These are phyloP conservation scores for Diplodus sargus DNA, from an alignment of 2,797 vertebrate genomes.

Conservation along the genomic window DNA sequence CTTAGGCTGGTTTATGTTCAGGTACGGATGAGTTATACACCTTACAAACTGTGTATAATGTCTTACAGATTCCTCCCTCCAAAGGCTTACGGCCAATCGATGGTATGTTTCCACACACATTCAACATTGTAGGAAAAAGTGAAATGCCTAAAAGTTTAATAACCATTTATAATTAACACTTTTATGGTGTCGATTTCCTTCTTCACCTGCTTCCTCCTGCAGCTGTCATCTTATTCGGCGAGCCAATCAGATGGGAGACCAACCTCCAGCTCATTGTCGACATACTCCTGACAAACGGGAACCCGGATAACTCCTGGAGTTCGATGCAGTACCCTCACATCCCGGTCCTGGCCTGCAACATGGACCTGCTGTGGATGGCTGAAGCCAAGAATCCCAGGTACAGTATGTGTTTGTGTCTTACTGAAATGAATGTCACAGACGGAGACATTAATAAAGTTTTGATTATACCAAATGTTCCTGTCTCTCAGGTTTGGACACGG, in stretches of 20 bases:
- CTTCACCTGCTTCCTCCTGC: conserved; percentile 24
- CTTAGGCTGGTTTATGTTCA: conserved; percentile 1
- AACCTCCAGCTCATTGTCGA: conserved; percentile 94
- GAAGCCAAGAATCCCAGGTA: conserved; percentile 96
- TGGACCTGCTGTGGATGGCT: conserved; percentile 99
- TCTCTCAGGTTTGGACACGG: conserved; percentile 93
- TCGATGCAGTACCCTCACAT: conserved; percentile 90
- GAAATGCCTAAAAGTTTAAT: background rate
- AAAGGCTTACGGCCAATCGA: conserved; percentile 89
- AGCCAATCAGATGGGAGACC: conserved; percentile 98
- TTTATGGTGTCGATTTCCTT: background rate
- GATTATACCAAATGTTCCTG: background rate
- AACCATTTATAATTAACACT: background rate
- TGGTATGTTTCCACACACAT: conserved; percentile 82
- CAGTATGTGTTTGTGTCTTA: conserved; percentile 60
- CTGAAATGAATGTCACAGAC: background rate
- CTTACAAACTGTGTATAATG: conserved; percentile 17
- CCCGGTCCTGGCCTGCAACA: conserved; percentile 95
- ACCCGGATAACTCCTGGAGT: conserved; percentile 80
- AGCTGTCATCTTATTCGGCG: conserved; percentile 95
- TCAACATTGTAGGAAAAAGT: background rate
- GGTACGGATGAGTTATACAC: background rate
- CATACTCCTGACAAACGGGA: conserved; percentile 91
- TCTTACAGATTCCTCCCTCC: conserved; percentile 84
- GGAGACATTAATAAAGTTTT: background rate